A percentile compares a stretch with the other conserved stretches of the same genome.
Evolutionary conservation across 2,113 vertebrate genomes (phyloP).

Genomic region (Peromyscus leucopus): DNA sequence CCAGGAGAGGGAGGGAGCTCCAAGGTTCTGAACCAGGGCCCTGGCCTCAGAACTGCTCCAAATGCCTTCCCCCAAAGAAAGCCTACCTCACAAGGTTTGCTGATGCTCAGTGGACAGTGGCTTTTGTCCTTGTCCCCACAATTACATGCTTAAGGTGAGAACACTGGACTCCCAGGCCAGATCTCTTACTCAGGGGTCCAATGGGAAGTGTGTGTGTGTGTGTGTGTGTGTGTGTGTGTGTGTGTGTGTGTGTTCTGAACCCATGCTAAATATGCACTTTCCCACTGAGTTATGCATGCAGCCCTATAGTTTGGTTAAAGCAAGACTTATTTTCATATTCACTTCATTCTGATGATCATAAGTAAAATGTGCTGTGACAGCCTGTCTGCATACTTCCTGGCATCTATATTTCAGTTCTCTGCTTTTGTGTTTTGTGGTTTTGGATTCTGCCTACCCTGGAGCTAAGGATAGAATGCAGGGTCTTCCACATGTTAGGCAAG

Average conservation of each 20-base stretch:
- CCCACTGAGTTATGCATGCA: neutral
- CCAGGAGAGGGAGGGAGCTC: neutral
- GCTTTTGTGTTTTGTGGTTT: neutral
- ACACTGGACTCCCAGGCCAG: neutral
- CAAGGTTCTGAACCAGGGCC: neutral
- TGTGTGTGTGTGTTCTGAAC: neutral
- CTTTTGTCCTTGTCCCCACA: neutral
- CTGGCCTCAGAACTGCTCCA: neutral
- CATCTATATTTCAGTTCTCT: neutral
- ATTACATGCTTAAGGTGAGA: neutral
- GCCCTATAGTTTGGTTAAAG: neutral
- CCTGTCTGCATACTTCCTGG: neutral
- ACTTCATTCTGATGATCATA: neutral
- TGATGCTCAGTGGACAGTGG: neutral
- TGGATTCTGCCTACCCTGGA: neutral
- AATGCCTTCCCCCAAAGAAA: neutral
- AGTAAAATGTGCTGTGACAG: neutral
- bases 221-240: neutral
- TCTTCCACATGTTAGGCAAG: neutral
- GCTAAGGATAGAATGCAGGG: no score
- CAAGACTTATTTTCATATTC: neutral
- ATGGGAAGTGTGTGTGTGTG: neutral
- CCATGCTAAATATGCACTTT: neutral
- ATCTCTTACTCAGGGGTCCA: neutral
- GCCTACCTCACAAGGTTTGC: neutral